Conservation (phyloP, 2,888 invertebrate species). For the Cheilosia vernalis region DNA sequence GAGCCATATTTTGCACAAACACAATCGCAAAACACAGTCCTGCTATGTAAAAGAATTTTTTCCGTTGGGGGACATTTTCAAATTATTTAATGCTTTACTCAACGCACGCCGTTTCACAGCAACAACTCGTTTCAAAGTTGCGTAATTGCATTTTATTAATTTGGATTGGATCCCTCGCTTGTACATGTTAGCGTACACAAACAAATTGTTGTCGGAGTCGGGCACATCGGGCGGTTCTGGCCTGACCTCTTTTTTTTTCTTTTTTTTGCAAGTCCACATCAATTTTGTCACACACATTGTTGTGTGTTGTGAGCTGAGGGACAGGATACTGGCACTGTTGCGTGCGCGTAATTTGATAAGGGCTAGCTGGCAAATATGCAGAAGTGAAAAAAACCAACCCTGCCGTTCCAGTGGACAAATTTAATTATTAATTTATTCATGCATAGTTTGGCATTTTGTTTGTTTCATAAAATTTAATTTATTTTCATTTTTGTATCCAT, state of each 20-base stretch:
- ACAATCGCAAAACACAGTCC: neutral
- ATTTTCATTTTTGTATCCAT: slow-evolving; percentile 56
- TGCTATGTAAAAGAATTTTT: neutral
- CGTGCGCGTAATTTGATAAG: slow-evolving; percentile 39
- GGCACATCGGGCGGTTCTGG: neutral
- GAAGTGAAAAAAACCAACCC: slow-evolving; percentile 5
- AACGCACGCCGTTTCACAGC: slow-evolving; percentile 9
- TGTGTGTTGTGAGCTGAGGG: neutral
- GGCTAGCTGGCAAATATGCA: slow-evolving; percentile 21
- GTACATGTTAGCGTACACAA: neutral
- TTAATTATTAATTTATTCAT: slow-evolving; percentile 70
- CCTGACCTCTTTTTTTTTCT: neutral
- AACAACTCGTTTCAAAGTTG: slow-evolving; percentile 34
- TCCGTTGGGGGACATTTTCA: neutral
- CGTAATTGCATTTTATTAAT: slow-evolving; percentile 48
- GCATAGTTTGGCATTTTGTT: slow-evolving; percentile 65
- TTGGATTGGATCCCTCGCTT: slow-evolving; percentile 19
- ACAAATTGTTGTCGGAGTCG: slow-evolving; percentile 6
- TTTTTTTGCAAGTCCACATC: neutral
- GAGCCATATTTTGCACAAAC: too few relatives aligned
- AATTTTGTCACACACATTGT: slow-evolving; percentile 12
- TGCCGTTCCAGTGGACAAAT: slow-evolving; percentile 39
- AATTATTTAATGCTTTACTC: slow-evolving; percentile 45
- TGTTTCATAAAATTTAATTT: slow-evolving; percentile 67
- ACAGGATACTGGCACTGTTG: slow-evolving; percentile 15